These are phyloP conservation scores for Branchipolynoe longqiensis DNA, from an alignment of 2,888 invertebrate species.

Conservation along the genomic window DNA sequence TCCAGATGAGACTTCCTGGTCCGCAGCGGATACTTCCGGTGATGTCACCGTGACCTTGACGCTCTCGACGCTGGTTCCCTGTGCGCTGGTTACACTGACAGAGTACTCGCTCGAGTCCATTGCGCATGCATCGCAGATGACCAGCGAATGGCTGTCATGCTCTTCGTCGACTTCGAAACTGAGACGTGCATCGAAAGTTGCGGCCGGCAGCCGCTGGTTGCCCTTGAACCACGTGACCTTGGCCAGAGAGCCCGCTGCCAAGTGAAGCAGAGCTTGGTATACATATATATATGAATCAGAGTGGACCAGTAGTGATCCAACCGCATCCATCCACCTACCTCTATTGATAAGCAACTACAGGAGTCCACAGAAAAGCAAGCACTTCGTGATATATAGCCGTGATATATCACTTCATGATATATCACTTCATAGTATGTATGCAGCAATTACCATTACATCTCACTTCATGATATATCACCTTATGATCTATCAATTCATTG, in stretches of 20 bases:
- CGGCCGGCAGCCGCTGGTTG: neutral
- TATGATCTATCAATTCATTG: too few species aligned
- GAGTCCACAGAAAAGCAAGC: too few species aligned
- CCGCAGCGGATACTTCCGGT: neutral
- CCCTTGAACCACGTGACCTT: conserved; percentile 1
- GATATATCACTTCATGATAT: too few species aligned
- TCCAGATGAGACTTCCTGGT: neutral
- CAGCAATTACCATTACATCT: too few species aligned
- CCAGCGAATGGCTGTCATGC: neutral
- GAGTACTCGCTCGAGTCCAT: neutral
- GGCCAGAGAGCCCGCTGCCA: conserved; percentile 7
- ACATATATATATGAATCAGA: too few species aligned
- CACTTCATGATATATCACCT: too few species aligned
- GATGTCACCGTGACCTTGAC: neutral
- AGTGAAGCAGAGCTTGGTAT: too few species aligned
- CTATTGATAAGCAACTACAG: too few species aligned
- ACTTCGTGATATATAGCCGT: too few species aligned
- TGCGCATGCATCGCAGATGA: neutral
- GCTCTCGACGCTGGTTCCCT: neutral
- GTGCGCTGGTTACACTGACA: neutral
- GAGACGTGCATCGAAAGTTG: neutral
- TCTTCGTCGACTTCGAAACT: conserved; percentile 23
- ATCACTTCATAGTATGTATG: too few species aligned
- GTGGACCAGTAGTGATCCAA: too few species aligned
- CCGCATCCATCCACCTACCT: too few species aligned